Base-by-base conservation (phyloP, 2,888 invertebrate species). In the Oscheius onirici region DNA sequence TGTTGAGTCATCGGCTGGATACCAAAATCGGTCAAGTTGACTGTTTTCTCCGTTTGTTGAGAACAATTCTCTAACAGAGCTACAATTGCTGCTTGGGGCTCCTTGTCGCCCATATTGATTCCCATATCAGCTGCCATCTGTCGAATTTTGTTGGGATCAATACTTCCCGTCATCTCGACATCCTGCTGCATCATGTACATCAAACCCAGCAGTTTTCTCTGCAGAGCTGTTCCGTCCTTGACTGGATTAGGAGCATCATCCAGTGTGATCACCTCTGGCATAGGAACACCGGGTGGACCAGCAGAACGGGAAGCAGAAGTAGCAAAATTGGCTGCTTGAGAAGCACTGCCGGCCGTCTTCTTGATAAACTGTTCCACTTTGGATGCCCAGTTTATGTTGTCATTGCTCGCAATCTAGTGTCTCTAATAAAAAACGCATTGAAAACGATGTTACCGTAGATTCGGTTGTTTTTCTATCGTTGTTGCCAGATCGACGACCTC, bases 171-270 rank as follows among this genome's bases (percentile, higher is more conserved):
- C 20, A 15, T 44, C 49, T 63, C 51, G 46, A 24, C 28, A 10
- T 63, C 63, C 11, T 49, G 26, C 46, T 63, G 63, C 63, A 63
- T 63, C 44, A 28, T 63, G 26, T 10, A 28, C 28, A 63, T 43
- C 26, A 63, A 10, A 11, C 63, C 63, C 5, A 63, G 49, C 24
- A 63, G 22, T 17, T 63, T 63, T 15, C 63, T 46, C 63, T 44
- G 43, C 5, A 26, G 8, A 26, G 49, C 51, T n/a, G 20, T 24
- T 3, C 24, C 49, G n/a, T 63, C 63, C 10, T 26, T 22, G 2
- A 13, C 15, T 1, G 13, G 11, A 11, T 1, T 11, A 13, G 58
- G 58, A 20, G 43, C 17, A 22, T 58, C 58, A 5, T 58, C 58
- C 17, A 34, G 40, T 15, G 24, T 26, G 54, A 54, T 54, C 2